Evolutionary conservation across 2,888 invertebrate genomes (phyloP), one percentile per base, ranked within the genome.

Genomic region (Zaprionus bogoriensis): DNA sequence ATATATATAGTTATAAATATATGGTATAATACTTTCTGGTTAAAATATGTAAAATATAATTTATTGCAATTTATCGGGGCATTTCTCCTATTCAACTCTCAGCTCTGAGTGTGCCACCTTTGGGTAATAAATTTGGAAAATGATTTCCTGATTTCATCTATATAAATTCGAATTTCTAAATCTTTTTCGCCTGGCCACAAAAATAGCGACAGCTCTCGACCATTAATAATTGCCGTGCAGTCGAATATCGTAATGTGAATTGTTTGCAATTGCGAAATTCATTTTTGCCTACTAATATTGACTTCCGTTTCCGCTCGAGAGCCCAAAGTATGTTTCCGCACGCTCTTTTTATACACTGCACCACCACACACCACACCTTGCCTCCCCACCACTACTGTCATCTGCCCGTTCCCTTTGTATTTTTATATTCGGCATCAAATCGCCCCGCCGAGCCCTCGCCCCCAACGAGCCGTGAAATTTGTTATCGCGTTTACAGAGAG

Each of bases 231-330:
- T 74, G 55, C 51, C 19, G 23, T 57, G 66, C 57, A 74, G 63
- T 58, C 67, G 55, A 76, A 64, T 61, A 58, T 75, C 53, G 51
- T 52, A 77, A 64, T 74, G 64, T 65, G 72, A 61, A 68, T 72
- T 75, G 65, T 75, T 76, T 76, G 32, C 67, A 55, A 60, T 68
- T 60, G 64, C 50, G 51, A 60, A 55, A 64, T 81, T 58, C 67
- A 77, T 74, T 77, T 82, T 64, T 78, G 82, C 74, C 83, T 72
- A 74, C 85, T 87, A 83, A 87, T 85, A 79, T 77, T 80, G 79
- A 82, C 79, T 85, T 83, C 83, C 83, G 83, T 53, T 85, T 83
- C 87, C 87, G 87, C 66, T 61, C 28, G 51, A 63, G 30, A 64
- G 72, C 66, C 68, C 76, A 84, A 73, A 76, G 78, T 69, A 62